A percentile compares a stretch with the other conserved stretches of the same genome.
Conservation (phyloP, 2,113 vertebrate species). For the Maccullochella peelii region DNA sequence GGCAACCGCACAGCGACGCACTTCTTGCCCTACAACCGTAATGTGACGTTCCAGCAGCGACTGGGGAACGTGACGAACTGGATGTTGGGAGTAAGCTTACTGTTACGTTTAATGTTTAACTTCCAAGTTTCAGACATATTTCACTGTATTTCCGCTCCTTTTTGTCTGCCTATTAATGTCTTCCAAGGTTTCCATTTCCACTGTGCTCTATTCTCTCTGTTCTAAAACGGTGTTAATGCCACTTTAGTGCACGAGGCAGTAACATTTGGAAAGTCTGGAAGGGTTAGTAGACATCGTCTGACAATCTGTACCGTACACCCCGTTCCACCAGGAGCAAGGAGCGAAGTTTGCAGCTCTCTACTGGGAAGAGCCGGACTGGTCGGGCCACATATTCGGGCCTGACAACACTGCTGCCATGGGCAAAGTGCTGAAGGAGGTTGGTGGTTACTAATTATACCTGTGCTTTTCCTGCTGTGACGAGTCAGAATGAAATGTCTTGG, state of each 20-base stretch:
- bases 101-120: not conserved
- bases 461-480: no score
- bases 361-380: constrained; percentile 93
- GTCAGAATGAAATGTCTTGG: no score
- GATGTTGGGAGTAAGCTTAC: constrained; percentile 76
- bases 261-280: not conserved
- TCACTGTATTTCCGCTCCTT: not conserved
- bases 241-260: not conserved
- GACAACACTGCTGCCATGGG: constrained; percentile 86
- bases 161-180: not conserved
- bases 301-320: not conserved
- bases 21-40: constrained; percentile 84
- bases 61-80: constrained; percentile 84
- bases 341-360: constrained; percentile 89
- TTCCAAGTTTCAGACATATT: not conserved
- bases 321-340: constrained; percentile 57
- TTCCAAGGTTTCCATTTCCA: not conserved
- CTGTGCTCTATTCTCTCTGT: not conserved
- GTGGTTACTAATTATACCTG: no score
- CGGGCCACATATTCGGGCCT: constrained; percentile 91
- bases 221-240: not conserved
- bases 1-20: constrained; percentile 82
- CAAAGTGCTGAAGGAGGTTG: constrained; percentile 83
- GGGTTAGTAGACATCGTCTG: not conserved
- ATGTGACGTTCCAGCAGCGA: constrained; percentile 86